phyloP scores from a whole-genome alignment of 2,113 vertebrate species.

The Microcebus ravelobensis region DNA sequence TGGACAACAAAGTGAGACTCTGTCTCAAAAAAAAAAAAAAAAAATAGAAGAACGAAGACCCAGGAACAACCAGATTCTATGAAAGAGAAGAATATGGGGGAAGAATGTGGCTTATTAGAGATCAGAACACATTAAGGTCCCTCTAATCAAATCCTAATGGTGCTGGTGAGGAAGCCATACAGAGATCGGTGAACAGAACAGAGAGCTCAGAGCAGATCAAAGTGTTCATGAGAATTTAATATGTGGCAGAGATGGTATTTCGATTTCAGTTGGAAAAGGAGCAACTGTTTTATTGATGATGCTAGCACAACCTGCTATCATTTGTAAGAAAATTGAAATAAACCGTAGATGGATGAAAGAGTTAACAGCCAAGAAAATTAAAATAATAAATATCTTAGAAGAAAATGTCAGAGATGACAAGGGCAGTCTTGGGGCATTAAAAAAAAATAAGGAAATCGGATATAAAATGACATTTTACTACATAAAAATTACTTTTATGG shows the following conservation, averaged over 20 bases:
- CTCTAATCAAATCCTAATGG: background rate
- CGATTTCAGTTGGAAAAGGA: background rate
- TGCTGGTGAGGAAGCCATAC: accelerated
- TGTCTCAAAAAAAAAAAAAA: no score
- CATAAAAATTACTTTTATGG: background rate
- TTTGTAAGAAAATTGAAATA: conserved; percentile 16
- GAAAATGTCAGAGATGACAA: conserved; percentile 12
- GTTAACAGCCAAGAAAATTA: background rate
- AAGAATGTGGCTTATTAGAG: background rate
- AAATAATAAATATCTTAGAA: conserved; percentile 33
- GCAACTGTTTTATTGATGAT: background rate
- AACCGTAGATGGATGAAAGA: background rate
- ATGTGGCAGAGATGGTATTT: background rate
- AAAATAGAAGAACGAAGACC: background rate
- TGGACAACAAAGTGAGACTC: no score
- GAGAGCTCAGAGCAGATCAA: background rate
- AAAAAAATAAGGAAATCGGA: background rate
- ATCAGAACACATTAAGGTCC: background rate
- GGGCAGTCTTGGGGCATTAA: background rate
- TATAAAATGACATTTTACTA: background rate
- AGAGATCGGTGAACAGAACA: background rate
- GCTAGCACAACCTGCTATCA: background rate
- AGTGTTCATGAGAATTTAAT: background rate
- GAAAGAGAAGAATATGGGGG: background rate
- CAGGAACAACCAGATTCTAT: background rate